phyloP scores from a whole-genome alignment of 2,113 vertebrate genomes.

The Periophthalmodon schlosseri region DNA sequence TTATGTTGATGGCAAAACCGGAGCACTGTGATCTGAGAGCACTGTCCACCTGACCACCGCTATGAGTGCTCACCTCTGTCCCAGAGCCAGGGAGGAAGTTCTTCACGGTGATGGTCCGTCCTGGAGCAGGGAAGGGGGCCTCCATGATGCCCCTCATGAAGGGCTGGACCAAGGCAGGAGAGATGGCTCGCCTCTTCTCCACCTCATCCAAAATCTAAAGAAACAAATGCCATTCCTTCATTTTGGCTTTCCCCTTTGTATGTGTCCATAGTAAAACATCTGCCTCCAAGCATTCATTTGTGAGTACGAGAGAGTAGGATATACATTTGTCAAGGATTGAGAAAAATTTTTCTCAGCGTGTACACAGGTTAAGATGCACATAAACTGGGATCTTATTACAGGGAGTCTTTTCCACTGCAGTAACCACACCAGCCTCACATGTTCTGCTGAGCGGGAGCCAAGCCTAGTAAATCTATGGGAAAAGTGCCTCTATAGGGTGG shows the following conservation, averaged over 20 bases:
- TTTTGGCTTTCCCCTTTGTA: neutral
- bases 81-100: conserved; percentile 96
- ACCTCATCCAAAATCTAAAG: conserved; percentile 94
- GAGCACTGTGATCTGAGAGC: neutral
- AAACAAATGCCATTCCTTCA: conserved; percentile 5
- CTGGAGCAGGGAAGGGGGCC: conserved; percentile 93
- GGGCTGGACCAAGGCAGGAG: conserved; percentile 94
- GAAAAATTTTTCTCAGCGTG: neutral
- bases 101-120: conserved; percentile 90
- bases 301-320: neutral
- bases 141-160: conserved; percentile 98
- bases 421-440: conserved; percentile 64
- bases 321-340: neutral
- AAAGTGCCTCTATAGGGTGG: conserved; percentile 40
- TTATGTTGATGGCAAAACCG: too few species aligned
- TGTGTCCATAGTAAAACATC: neutral
- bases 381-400: conserved; percentile 47
- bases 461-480: conserved; percentile 25
- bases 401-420: conserved; percentile 43
- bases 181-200: conserved; percentile 94
- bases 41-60: neutral
- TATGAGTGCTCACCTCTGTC: conserved; percentile 82
- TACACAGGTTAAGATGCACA: conserved; percentile 29
- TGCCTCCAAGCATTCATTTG: neutral
- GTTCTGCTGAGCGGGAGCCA: conserved; percentile 37